Evolutionary conservation across 1,140 invertebrate species (phyloP), one percentile per base, ranked within the genome.

Genomic region (Drosophila pruinosa): DNA sequence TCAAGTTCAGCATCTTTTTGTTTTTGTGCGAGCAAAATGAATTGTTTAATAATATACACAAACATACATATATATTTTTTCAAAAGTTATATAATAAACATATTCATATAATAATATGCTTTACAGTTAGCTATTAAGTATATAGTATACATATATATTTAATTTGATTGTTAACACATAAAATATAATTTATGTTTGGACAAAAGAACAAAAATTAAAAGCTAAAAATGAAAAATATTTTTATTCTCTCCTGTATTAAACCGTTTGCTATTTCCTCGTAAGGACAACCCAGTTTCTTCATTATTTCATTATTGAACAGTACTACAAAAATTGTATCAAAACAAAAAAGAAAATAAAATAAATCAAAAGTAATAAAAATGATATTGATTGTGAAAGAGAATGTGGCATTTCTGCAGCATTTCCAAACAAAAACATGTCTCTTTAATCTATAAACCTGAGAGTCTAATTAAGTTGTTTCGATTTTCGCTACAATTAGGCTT

Each of bases 191-290:
- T 52, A 65, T 67, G 34, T 64, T 53, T 47, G 43, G 38, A 64
- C 39, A 47, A 38, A 64, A 70, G 43, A 21, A 22, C 7, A 10
- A 64, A 85, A 83, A 76, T 67, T 79, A 82, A 89, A 89, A 89
- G 88, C 88, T 89, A 89, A 89, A 89, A 89, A 89, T 90, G 83
- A 90, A 86, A 89, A 89, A 90, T 89, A 89, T 89, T 89, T 89
- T 88, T 88, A 89, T 89, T 90, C 88, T 89, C 78, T 90, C 75
- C 79, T 89, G 79, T 85, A 61, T 43, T 74, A 76, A 61, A 78
- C 78, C 71, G 82, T 68, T 85, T 81, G 79, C 57, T 86, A 67
- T 72, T 78, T 74, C 73, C 83, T 1, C 7, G 28, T 59, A 36
- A 65, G 80, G 80, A 85, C 81, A 85, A 85, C 68, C 78, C 61